Conservation (phyloP, 92 coral and sea anemone genomes). For the Galaxea fascicularis region DNA sequence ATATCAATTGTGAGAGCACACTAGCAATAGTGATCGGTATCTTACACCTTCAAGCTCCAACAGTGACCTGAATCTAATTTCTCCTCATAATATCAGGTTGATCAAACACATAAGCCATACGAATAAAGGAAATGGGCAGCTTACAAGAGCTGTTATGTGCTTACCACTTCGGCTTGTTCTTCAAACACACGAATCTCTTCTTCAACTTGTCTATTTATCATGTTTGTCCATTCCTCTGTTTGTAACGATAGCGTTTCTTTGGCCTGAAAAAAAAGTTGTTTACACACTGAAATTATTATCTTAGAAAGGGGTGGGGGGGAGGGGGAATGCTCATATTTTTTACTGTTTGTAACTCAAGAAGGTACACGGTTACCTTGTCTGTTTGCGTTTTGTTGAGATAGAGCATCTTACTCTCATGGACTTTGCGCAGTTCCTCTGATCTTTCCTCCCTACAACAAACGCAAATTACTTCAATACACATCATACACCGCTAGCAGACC, state of each 20-base stretch:
- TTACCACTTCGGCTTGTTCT: constrained; percentile 82
- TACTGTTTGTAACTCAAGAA: too few species aligned
- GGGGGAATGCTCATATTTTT: too few species aligned
- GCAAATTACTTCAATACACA: too few species aligned
- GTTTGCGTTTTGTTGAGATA: constrained; percentile 83
- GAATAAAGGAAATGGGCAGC: too few species aligned
- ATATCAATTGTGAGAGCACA: neutral
- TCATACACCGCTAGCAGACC: too few species aligned
- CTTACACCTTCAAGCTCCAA: too few species aligned
- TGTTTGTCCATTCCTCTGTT: constrained; percentile 93
- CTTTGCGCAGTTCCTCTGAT: constrained; percentile 73
- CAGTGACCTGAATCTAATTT: too few species aligned
- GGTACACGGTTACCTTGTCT: constrained; percentile 70
- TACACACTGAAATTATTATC: neutral
- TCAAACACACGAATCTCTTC: constrained; percentile 87
- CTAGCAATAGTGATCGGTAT: too few species aligned
- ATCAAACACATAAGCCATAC: too few species aligned
- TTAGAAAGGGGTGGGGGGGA: neutral
- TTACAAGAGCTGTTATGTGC: neutral
- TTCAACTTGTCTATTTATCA: constrained; percentile 86
- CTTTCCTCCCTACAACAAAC: constrained; percentile 75
- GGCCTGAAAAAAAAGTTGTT: constrained; percentile 60
- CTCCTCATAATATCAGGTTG: too few species aligned
- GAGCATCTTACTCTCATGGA: constrained; percentile 86
- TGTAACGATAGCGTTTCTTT: constrained; percentile 79